Evolutionary conservation across 92 coral and sea anemone species (phyloP), one percentile per base, ranked within the genome.

Genomic region (Parazoanthus swiftii): DNA sequence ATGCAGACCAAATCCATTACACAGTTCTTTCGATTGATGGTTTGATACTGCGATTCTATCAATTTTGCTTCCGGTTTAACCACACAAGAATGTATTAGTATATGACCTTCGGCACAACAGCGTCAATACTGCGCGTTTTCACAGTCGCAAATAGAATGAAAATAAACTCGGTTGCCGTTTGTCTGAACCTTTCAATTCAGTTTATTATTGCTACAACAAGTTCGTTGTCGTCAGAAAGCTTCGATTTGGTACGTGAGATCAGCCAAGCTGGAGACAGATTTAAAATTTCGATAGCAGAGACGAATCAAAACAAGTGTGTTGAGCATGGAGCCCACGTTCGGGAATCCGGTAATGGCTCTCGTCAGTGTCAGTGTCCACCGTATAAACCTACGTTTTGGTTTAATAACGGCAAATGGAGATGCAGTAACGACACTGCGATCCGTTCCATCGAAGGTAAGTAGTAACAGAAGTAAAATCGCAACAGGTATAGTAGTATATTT

Each of bases 61-160:
- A 67, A 74, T 37, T 74, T 43, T 3, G 13, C 58, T 77, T 77
- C 81, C 58, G 44, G 81, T 77, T 77, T 7, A 3, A 77, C 81
- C 16, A 77, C 38, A 16, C 77, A 77, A 77, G 58, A 42, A 77
- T 7, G 9, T 44, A 38, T 44, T 21, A n/a, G 13, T 77, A 29
- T 11, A 36, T 44, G 59, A 44, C 81, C 58, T 77, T 77, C 81
- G 36, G 58, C 37, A 38, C 59, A 42, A 20, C 59, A 39, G 48
- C 81, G 35, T 74, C 78, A 77, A 77, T 44, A 77, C 81, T 42
- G 50, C 18, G 81, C 26, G 42, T 43, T 14, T 8, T 77, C n/a
- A 39, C 18, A n/a, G 51, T 23, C 58, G 58, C 33, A 23, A 23
- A 39, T 7, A 77, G 81, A 77, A 77, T 77, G 81, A 44, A 77